phyloP scores from a whole-genome alignment of 2,797 vertebrate genomes.

The Carduelis carduelis region DNA sequence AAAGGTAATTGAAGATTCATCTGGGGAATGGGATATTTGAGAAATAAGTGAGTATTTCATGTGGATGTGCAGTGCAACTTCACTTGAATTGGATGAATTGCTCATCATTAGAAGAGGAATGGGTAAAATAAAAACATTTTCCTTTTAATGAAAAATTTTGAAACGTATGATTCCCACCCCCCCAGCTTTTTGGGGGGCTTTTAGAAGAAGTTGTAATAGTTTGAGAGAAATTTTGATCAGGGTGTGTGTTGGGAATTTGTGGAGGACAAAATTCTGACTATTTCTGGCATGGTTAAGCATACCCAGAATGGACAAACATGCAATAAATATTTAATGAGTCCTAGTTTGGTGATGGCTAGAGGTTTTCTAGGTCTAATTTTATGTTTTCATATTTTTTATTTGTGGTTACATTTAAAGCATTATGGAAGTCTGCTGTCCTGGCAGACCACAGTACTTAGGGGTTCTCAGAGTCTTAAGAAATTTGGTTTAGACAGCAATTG shows the following conservation, averaged over 20 bases:
- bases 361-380: neutral
- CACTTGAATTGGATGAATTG: neutral
- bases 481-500: neutral
- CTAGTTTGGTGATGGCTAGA: neutral
- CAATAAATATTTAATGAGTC: neutral
- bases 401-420: neutral
- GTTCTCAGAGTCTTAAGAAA: neutral
- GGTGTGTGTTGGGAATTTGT: neutral
- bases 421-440: neutral
- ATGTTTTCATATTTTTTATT: neutral
- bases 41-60: neutral
- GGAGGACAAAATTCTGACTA: neutral
- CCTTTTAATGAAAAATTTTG: neutral
- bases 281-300: neutral
- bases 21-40: neutral
- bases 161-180: accelerated
- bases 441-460: neutral
- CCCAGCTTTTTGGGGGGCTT: neutral
- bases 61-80: neutral
- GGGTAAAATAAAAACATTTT: neutral
- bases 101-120: neutral
- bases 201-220: neutral
- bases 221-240: neutral
- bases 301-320: neutral
- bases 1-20: neutral